Conservation (phyloP, 1,140 invertebrate species). For the Magallana gigas region DNA sequence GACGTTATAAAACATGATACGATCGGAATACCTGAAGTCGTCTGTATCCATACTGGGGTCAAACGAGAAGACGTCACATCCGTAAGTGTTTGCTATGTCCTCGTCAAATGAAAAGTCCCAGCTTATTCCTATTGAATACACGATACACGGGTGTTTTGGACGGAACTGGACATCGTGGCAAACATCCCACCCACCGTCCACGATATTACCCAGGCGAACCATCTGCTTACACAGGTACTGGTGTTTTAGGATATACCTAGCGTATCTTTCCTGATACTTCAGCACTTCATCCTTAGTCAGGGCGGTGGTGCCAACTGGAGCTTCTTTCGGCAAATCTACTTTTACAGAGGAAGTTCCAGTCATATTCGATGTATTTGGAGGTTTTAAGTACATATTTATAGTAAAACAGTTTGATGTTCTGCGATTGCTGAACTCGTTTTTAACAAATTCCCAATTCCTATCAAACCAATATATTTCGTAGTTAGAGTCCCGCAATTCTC, state of each 20-base stretch:
- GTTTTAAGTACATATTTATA: background rate
- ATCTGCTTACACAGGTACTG: constrained; percentile 17
- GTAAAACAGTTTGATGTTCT: constrained; percentile 28
- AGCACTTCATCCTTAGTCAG: background rate
- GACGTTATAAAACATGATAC: constrained; percentile 26
- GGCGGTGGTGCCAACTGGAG: background rate
- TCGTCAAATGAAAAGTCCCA: constrained; percentile 36
- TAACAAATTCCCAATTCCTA: background rate
- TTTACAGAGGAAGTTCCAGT: background rate
- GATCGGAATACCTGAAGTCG: background rate
- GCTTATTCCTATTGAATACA: constrained; percentile 33
- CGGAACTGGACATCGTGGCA: constrained; percentile 34
- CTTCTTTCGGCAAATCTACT: background rate
- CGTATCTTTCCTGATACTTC: background rate
- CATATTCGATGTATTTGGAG: background rate
- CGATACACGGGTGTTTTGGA: background rate
- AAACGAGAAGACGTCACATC: constrained; percentile 30
- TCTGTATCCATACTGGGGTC: constrained; percentile 31
- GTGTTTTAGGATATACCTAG: background rate
- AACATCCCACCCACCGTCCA: constrained; percentile 28
- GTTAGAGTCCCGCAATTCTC: background rate
- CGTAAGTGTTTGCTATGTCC: constrained; percentile 28
- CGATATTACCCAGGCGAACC: constrained; percentile 7
- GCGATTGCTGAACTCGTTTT: background rate
- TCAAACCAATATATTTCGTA: constrained; percentile 25